These are phyloP conservation scores for Halcyon smyrnensis DNA, from an alignment of 2,797 vertebrate species.

Conservation along the genomic window DNA sequence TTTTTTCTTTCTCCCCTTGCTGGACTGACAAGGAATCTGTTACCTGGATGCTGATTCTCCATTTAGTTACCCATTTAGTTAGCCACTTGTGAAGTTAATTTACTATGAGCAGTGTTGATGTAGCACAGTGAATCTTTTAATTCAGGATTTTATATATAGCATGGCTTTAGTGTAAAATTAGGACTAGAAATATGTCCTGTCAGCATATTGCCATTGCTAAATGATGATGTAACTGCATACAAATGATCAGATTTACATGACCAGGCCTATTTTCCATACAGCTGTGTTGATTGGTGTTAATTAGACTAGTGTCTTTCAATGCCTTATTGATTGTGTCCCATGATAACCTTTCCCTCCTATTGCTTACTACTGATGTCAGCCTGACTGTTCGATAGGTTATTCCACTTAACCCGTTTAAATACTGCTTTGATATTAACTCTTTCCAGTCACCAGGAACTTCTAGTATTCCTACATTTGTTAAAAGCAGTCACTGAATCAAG, in stretches of 20 bases:
- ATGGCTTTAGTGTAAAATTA: constrained; percentile 1
- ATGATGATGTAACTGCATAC: constrained; percentile 41
- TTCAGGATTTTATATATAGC: not conserved
- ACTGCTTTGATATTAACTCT: not conserved
- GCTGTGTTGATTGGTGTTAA: constrained; percentile 63
- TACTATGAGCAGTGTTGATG: not conserved
- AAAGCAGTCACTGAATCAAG: not conserved
- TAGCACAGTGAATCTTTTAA: not conserved
- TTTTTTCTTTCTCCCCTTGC: not conserved
- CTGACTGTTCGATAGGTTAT: not conserved
- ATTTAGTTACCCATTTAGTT: not conserved
- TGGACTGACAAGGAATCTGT: not conserved
- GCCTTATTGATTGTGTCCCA: constrained; percentile 59
- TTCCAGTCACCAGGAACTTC: not conserved
- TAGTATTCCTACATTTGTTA: not conserved
- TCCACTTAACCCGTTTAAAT: not conserved
- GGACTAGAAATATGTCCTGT: not conserved
- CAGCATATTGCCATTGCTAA: not conserved
- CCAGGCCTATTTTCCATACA: constrained; percentile 45
- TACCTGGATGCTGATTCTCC: not conserved
- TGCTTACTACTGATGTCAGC: constrained; percentile 13
- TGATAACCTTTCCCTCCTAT: constrained; percentile 18
- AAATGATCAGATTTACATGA: constrained; percentile 50
- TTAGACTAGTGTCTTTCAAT: constrained; percentile 43
- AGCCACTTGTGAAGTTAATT: not conserved